A percentile compares a stretch with the other conserved stretches of the same genome.
These are phyloP conservation scores for Erpobdella octoculata DNA, from an alignment of 2,888 invertebrate species.

Conservation along the genomic window DNA sequence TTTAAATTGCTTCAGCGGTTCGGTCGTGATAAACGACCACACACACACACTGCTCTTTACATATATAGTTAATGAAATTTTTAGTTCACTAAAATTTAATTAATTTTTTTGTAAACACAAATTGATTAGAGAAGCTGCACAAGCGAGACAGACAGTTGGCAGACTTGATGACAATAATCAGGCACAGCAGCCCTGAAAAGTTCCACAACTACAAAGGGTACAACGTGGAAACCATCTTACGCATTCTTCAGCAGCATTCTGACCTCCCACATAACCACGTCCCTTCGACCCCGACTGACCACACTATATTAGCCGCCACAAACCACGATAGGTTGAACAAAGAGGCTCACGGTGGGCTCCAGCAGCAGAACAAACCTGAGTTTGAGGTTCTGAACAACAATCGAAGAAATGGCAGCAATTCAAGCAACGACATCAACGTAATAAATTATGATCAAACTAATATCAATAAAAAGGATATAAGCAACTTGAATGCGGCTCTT, in stretches of 20 bases:
- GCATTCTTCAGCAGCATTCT: slow-evolving; percentile 20
- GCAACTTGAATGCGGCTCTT: no score
- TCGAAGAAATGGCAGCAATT: neutral
- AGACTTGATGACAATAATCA: slow-evolving; percentile 33
- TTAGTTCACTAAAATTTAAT: neutral
- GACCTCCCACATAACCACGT: neutral
- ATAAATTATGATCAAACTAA: neutral
- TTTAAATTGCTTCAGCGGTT: no score
- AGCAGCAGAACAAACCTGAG: no score
- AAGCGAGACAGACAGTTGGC: slow-evolving; percentile 32
- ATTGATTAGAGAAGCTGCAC: slow-evolving; percentile 33
- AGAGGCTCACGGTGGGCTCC: no score
- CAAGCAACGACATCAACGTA: neutral
- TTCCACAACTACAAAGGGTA: slow-evolving; percentile 34
- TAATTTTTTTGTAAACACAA: neutral
- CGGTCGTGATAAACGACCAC: no score
- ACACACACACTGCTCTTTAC: no score
- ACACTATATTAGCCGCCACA: neutral
- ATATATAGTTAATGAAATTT: neutral
- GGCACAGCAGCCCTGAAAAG: slow-evolving; percentile 27
- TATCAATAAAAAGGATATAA: neutral
- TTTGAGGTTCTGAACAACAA: no score
- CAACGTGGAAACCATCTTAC: slow-evolving; percentile 33
- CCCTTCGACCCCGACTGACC: neutral
- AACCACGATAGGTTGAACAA: neutral